Base-by-base conservation (phyloP, 2,113 vertebrate genomes). In the Callorhinus ursinus region DNA sequence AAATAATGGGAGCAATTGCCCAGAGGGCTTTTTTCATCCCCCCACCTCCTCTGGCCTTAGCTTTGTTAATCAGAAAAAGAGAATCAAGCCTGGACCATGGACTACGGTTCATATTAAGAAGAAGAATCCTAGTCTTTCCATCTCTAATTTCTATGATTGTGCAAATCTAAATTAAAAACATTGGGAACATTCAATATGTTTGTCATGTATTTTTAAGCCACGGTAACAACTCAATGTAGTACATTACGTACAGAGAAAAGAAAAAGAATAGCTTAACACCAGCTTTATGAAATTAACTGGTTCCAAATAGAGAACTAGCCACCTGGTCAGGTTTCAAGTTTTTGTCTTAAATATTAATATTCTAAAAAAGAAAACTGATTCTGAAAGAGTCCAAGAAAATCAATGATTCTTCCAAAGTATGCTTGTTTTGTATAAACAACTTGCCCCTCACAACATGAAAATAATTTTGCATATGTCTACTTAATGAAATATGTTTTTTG, bases 331-430 rank as follows among this genome's bases (percentile, higher is more conserved):
- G 89, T 98, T 98, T 98, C 88, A 94, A 95, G 42, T 97, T 97
- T 98, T 98, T 98, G 88, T 97, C 93, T 98, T 98, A 97, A 93
- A 86, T 93, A 95, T 94, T 98, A 97, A 94, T 98, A 98, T 92
- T 95, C 83, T 97, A 89, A 93, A 92, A 96, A 90, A 93, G 65
- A 95, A 74, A 53, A 46, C 33, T 77, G 21, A 97, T 92, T 98
- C 95, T 97, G 67, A 92, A 83, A 96, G 81, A 94, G 79, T 94
- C 71, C 79, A 96, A 96, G 96, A 88, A 97, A 33, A 0, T 0
- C 97, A 93, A 86, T 69, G 11, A 55, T 98, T 98, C 93, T 98
- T 87, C 84, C 98, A 97, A 90, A 86, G 69, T 5, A 7, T 86
- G 90, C 80, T 97, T 98, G 97, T 95, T 98, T 98, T 97, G 94